Conservation (phyloP, 2,888 invertebrate genomes). For the Brenthis hecate region DNA sequence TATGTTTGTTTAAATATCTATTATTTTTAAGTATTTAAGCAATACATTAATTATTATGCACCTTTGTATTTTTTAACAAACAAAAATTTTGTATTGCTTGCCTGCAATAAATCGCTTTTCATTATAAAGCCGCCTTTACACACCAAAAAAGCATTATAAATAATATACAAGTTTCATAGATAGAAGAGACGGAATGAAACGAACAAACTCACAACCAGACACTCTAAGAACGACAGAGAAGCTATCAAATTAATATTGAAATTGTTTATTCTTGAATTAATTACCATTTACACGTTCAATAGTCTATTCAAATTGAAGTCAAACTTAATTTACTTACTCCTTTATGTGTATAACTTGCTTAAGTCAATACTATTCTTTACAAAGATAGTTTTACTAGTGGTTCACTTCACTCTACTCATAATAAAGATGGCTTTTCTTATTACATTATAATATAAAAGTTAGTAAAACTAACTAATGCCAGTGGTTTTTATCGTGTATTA, state of each 20-base stretch:
- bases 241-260: slow-evolving; percentile 22
- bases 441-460: too few relatives aligned
- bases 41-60: too few relatives aligned
- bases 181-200: too few relatives aligned
- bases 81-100: neutral
- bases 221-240: neutral
- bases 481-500: too few relatives aligned
- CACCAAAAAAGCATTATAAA: neutral
- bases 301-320: slow-evolving; percentile 10
- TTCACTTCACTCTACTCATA: too few relatives aligned
- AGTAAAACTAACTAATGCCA: too few relatives aligned
- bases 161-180: too few relatives aligned
- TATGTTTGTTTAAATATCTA: too few relatives aligned
- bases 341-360: neutral
- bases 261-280: slow-evolving; percentile 23
- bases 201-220: neutral
- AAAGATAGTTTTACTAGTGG: neutral
- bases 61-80: too few relatives aligned
- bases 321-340: slow-evolving; percentile 16
- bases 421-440: too few relatives aligned
- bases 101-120: too few relatives aligned
- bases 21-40: too few relatives aligned
- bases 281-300: slow-evolving; percentile 18
- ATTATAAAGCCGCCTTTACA: neutral
- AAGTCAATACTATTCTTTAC: slow-evolving; percentile 8